Percentiles rank a stretch among this genome's conserved stretches.
Conservation (phyloP, 2,797 vertebrate species). For the Urosaurus nigricauda region DNA sequence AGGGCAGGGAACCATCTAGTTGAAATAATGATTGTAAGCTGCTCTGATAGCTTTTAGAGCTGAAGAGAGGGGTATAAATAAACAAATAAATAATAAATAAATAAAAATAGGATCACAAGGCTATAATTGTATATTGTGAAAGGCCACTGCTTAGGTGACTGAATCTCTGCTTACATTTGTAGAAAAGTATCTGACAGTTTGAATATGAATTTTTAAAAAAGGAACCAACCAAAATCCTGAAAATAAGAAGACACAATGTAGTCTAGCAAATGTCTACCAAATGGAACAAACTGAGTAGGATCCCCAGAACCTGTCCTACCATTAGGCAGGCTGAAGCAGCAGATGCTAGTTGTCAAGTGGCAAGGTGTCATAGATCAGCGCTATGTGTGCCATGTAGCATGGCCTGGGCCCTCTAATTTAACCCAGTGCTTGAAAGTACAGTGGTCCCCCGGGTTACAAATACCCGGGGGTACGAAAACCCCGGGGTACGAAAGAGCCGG, state of each 20-base stretch:
- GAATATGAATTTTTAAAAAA: neutral
- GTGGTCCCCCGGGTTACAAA: no score
- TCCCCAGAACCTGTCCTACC: neutral
- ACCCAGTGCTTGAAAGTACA: neutral
- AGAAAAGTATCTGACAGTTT: neutral
- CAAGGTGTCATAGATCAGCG: neutral
- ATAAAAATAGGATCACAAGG: no score
- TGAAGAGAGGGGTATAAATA: no score
- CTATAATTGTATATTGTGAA: neutral
- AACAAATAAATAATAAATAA: no score
- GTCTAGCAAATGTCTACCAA: neutral
- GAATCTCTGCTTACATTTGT: slow-evolving; percentile 6
- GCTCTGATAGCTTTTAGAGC: no score
- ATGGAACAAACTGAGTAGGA: neutral
- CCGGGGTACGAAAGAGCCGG: no score
- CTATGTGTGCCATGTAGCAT: neutral
- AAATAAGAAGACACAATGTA: neutral
- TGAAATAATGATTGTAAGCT: no score
- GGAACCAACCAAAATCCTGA: neutral
- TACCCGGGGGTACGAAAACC: no score
- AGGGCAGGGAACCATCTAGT: no score
- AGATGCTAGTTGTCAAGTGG: neutral
- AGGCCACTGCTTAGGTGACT: neutral
- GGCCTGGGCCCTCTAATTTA: neutral
- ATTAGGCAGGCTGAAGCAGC: neutral